A percentile compares a stretch with the other conserved stretches of the same genome.
These are phyloP conservation scores for Pongo abelii DNA, from an alignment of 2,113 vertebrate genomes.

Conservation along the genomic window DNA sequence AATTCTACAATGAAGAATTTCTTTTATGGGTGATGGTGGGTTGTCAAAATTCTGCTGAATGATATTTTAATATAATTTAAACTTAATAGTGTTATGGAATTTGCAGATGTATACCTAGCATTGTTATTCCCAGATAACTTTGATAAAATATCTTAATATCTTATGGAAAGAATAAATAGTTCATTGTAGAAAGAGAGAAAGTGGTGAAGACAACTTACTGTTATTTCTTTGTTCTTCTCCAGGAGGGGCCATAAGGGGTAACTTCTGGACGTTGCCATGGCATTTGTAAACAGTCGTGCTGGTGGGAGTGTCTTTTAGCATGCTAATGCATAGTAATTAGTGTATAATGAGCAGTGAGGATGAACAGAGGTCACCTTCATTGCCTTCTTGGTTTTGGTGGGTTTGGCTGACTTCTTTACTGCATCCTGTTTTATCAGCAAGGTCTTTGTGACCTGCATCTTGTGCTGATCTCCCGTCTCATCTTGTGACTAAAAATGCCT, in stretches of 20 bases:
- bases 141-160: slow-evolving; percentile 6
- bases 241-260: neutral
- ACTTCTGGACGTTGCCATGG: too few relatives aligned
- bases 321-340: too few relatives aligned
- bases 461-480: too few relatives aligned
- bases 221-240: neutral
- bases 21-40: neutral
- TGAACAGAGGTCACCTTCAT: too few relatives aligned
- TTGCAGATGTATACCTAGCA: neutral
- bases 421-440: too few relatives aligned
- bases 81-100: neutral
- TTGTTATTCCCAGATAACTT: neutral
- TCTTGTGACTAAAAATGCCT: too few relatives aligned
- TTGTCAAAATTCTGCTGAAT: neutral
- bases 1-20: neutral
- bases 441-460: too few relatives aligned
- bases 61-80: slow-evolving; percentile 33
- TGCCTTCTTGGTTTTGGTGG: too few relatives aligned
- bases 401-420: too few relatives aligned
- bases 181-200: neutral
- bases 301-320: too few relatives aligned
- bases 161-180: neutral
- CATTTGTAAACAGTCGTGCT: too few relatives aligned
- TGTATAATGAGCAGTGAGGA: too few relatives aligned
- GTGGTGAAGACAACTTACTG: neutral